Evolutionary conservation across 2,888 invertebrate genomes (phyloP), one percentile per base, ranked within the genome.

Genomic region (Orthosia gracilis): DNA sequence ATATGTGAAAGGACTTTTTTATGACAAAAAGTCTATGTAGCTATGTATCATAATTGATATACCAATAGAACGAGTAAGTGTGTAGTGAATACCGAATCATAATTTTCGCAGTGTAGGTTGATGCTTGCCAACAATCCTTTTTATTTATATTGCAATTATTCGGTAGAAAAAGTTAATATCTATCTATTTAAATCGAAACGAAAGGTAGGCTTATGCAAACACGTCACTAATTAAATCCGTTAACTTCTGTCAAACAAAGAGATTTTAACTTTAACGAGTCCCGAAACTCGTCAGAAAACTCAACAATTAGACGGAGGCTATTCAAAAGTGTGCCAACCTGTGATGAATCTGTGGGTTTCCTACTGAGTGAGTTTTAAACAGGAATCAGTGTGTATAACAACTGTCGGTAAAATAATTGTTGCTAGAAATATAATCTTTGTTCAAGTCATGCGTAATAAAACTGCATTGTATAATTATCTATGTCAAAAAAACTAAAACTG

Each of bases 251-350:
- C 83, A 80, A 85, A 77, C 77, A 84, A 83, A 76, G 73, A 85
- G 76, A 71, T 84, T 84, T 76, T 59, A 82, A 82, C 79, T 79
- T 82, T 79, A 79, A 85, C 83, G 79, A 84, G 75, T 73, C 59
- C 74, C 64, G 21, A 75, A 79, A 85, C 73, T 84, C 83, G 73
- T 68, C 72, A 58, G 76, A 68, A 71, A 75, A 73, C 63, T 85
- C 59, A 61, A 78, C 71, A 76, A 82, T 79, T 66, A 82, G 52
- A 50, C 31, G 31, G 59, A 52, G 40, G 40, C 62, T 65, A 61
- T 73, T 69, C 76, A 59, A 47, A 80, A 80, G 70, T 76, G 66
- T 61, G 73, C 61, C 64, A 68, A 78, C 54, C 40, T 21, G 79
- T 47, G 31, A 76, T 78, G 31, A 55, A 64, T 74, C 15, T 54